Base-by-base conservation (phyloP, 1,140 invertebrate species). In the Polyergus mexicanus region DNA sequence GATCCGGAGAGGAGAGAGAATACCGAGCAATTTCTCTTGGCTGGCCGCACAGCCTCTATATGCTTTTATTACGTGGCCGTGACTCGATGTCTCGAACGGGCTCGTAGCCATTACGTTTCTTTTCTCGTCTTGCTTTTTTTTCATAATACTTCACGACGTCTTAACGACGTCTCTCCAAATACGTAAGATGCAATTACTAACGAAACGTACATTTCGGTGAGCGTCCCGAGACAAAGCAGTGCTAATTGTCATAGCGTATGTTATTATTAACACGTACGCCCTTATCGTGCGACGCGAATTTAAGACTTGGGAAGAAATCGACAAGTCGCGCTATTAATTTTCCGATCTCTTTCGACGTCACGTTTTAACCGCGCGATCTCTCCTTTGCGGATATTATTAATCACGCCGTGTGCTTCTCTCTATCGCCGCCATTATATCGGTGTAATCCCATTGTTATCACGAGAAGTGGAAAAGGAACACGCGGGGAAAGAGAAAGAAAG, bases 41-140 rank as follows among this genome's bases (percentile, higher is more conserved):
- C 91, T 87, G 91, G 93, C 83, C 92, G 92, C 89, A 78, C 92
- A 47, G 90, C 75, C 88, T 90, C 91, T 92, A 92, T 91, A 92
- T 93, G 92, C 92, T 93, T 93, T 93, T 93, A 93, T 93, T 92
- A 89, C 86, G 76, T 85, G 91, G 86, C 78, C 81, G 81, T 72
- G 88, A 76, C 85, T 86, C 89, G 86, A 91, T 90, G 81, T 83
- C 88, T 81, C 71, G 86, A 76, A 88, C 84, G 80, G 65, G 76
- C 86, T 87, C 88, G 13, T 69, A 77, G 66, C 78, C 68, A 81
- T 81, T 81, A 81, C 35, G 68, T 72, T 81, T 81, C 66, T 81
- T 81, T 58, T 81, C 16, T 32, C 7, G 19, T 13, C 38, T 41
- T 44, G 25, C 66, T 72, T 81, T 81, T 81, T 81, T 81, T 81